Base-by-base conservation (phyloP, 2,113 vertebrate genomes). In the Ellobius talpinus region DNA sequence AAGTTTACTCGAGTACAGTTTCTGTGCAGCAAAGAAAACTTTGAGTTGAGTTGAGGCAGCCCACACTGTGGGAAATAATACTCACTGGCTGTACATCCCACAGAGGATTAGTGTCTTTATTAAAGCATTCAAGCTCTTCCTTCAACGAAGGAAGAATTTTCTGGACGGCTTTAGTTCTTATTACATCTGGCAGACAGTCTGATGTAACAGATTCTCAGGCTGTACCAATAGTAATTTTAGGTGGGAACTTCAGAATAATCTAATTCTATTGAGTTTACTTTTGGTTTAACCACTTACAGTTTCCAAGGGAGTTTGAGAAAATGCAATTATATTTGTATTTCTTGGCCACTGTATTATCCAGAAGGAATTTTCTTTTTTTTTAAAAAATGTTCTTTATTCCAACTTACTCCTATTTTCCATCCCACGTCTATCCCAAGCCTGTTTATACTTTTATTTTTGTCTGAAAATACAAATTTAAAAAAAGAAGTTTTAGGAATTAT, bases 261-360 rank as follows among this genome's bases (percentile, higher is more conserved):
- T 97, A 97, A 96, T 98, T 89, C 88, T 95, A 97, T 0, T 82
- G 90, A 97, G 93, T 98, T 93, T 96, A 98, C 95, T 77, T 98
- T 89, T 94, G 97, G 61, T 82, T 50, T 94, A 95, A 91, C 86
- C 94, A 61, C n/a, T 26, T 86, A 42, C 36, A 94, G 90, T 31
- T 39, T 97, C 91, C 90, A 97, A 87, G 96, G 95, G 90, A 95
- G 97, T 92, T 45, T 77, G 24, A 92, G 94, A 98, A 79, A 97
- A 94, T 58, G 42, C 76, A 87, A 81, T 96, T 97, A 91, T 52
- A 58, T 97, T 95, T 96, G 95, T 58, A 96, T 29, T 66, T 93
- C 89, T 72, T 96, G 94, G 89, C 24, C 90, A 97, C 1, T 93
- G 55, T 55, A 90, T 96, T 92, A 94, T 91, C 76, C 92, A 97